Conservation (phyloP, 2,888 invertebrate species). For the Criorhina ranunculi region DNA sequence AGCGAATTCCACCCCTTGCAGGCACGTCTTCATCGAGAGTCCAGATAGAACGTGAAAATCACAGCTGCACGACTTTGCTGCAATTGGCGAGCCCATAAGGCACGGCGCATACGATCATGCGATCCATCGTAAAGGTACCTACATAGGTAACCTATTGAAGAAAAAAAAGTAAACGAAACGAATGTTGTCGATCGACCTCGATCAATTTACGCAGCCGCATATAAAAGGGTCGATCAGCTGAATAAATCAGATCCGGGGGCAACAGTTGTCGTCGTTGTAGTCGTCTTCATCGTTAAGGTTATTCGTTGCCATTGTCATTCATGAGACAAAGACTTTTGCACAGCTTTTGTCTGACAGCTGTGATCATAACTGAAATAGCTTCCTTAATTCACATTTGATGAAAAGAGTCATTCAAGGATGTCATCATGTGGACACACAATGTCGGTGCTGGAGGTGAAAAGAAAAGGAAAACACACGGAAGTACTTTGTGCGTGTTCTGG, state of each 20-base stretch:
- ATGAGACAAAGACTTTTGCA: slow-evolving; percentile 37
- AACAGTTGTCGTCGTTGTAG: slow-evolving; percentile 46
- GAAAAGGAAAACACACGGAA: slow-evolving; percentile 39
- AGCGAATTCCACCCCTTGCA: slow-evolving; percentile 48
- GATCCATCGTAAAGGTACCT: slow-evolving; percentile 27
- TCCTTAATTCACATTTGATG: slow-evolving; percentile 15
- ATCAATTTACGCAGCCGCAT: slow-evolving; percentile 67
- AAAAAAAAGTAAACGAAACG: slow-evolving; percentile 43
- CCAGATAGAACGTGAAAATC: slow-evolving; percentile 68
- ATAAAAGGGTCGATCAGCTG: slow-evolving; percentile 63
- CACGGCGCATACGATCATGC: slow-evolving; percentile 27
- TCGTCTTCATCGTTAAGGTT: slow-evolving; percentile 15
- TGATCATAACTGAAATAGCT: slow-evolving; percentile 33
- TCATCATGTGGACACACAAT: slow-evolving; percentile 16
- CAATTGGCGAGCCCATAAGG: slow-evolving; percentile 61
- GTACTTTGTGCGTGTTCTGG: slow-evolving; percentile 33
- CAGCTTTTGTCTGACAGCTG: slow-evolving; percentile 65
- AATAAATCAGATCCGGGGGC: slow-evolving; percentile 70
- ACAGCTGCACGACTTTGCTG: slow-evolving; percentile 69
- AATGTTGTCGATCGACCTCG: slow-evolving; percentile 57
- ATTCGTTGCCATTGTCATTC: slow-evolving; percentile 30
- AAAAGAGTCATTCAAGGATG: slow-evolving; percentile 50
- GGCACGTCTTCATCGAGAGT: slow-evolving; percentile 39
- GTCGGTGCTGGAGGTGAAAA: slow-evolving; percentile 3
- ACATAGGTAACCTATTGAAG: slow-evolving; percentile 9